Conservation (phyloP, 2,113 vertebrate genomes). For the Tetraodon nigroviridis region DNA sequence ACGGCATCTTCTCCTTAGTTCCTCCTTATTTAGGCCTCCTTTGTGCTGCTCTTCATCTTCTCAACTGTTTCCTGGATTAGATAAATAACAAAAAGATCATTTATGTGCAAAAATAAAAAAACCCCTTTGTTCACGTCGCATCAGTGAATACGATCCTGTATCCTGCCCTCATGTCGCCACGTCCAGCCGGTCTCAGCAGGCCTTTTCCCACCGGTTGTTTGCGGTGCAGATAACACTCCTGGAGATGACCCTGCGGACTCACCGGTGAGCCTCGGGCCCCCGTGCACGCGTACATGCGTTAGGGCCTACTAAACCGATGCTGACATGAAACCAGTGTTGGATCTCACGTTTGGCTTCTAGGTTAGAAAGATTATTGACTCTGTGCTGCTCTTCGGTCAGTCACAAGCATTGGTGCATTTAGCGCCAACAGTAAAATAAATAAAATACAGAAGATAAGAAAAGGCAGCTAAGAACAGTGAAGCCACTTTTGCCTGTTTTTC, state of each 20-base stretch:
- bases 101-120: background rate
- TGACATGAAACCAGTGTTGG: background rate
- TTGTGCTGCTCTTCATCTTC: conserved; percentile 87
- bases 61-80: conserved; percentile 86
- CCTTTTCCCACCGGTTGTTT: conserved; percentile 17
- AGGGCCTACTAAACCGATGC: background rate
- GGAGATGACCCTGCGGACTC: conserved; percentile 45
- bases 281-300: background rate
- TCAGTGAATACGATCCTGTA: too few species aligned
- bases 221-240: conserved; percentile 11
- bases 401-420: too few species aligned
- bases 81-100: conserved; percentile 2
- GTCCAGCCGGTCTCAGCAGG: background rate
- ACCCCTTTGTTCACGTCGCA: too few species aligned
- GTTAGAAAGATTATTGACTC: background rate
- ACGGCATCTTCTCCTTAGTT: conserved; percentile 35
- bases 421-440: too few species aligned
- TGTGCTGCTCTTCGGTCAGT: background rate
- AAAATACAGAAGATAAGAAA: background rate
- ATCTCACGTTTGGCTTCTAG: too few species aligned
- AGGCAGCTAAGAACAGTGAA: background rate
- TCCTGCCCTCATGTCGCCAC: background rate
- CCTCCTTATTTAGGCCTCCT: conserved; percentile 80
- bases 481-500: too few species aligned
- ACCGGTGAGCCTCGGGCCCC: conserved; percentile 35